Percentiles rank a stretch among this genome's conserved stretches.
These are phyloP conservation scores for Pterois miles DNA, from an alignment of 2,797 vertebrate species.

Conservation along the genomic window DNA sequence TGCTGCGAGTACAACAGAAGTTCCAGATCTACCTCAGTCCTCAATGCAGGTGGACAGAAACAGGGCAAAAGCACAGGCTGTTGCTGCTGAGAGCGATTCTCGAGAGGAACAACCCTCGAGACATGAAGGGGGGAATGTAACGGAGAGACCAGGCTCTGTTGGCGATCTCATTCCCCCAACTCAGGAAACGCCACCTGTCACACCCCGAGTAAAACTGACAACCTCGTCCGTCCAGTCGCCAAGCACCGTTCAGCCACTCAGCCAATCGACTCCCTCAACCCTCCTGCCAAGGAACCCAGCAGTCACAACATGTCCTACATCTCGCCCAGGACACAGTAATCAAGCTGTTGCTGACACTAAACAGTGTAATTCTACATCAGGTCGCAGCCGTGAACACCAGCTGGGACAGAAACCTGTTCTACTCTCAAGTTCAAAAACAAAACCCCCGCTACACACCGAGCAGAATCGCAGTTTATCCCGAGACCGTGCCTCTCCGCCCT, in stretches of 20 bases:
- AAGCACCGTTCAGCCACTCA: conserved; percentile 41
- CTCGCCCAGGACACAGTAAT: not conserved
- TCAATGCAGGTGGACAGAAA: not conserved
- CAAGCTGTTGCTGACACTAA: not conserved
- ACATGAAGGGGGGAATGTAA: not conserved
- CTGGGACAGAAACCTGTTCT: conserved; percentile 2
- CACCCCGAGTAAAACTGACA: conserved; percentile 78
- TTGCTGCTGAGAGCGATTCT: not conserved
- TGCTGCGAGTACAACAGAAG: conserved; percentile 15
- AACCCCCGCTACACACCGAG: not conserved
- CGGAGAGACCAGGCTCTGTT: conserved; percentile 68
- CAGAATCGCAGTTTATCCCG: not conserved
- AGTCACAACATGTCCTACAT: conserved; percentile 10
- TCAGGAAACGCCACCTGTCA: conserved; percentile 76
- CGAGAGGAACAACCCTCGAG: not conserved
- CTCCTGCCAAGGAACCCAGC: conserved; percentile 7
- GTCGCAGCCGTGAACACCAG: conserved; percentile 9
- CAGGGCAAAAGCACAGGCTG: not conserved
- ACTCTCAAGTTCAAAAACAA: conserved; percentile 10
- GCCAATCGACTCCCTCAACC: conserved; percentile 50
- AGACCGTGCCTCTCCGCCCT: not conserved
- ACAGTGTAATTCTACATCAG: not conserved
- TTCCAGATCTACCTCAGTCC: conserved; percentile 3
- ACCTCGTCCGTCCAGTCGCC: conserved; percentile 74
- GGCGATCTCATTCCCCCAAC: conserved; percentile 86